Conservation (phyloP, 1,140 invertebrate genomes). For the Maniola jurtina region DNA sequence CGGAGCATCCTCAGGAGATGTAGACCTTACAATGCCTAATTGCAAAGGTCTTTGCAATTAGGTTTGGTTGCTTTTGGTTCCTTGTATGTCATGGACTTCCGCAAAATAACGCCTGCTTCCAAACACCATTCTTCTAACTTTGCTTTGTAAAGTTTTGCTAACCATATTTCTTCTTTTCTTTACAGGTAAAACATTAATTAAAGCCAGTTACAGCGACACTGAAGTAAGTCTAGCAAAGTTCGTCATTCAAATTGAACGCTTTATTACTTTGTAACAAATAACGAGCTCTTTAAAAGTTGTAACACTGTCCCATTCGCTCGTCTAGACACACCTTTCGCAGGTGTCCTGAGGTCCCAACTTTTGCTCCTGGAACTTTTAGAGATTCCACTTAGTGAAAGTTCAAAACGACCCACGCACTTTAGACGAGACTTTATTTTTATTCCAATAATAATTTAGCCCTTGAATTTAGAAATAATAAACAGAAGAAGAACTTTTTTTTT, state of each 20-base stretch:
- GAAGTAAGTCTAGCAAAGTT: slow-evolving; percentile 17
- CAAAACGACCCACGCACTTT: background rate
- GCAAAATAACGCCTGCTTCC: too few relatives aligned
- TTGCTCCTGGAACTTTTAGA: slow-evolving; percentile 29
- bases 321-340: slow-evolving; percentile 47
- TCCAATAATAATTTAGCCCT: too few relatives aligned
- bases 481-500: slow-evolving; percentile 14
- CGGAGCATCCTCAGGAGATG: too few relatives aligned
- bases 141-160: background rate
- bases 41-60: too few relatives aligned
- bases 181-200: slow-evolving; percentile 28
- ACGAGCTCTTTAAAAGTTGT: slow-evolving; percentile 43
- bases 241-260: slow-evolving; percentile 30
- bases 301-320: slow-evolving; percentile 29
- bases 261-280: slow-evolving; percentile 36
- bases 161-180: slow-evolving; percentile 14
- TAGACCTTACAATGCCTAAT: too few relatives aligned
- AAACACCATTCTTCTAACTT: background rate
- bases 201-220: background rate
- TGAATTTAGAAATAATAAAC: too few relatives aligned
- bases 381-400: slow-evolving; percentile 20
- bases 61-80: too few relatives aligned
- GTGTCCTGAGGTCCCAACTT: slow-evolving; percentile 41
- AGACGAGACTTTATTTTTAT: background rate
- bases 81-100: too few relatives aligned